These are phyloP conservation scores for Calcarius lapponicus DNA, from an alignment of 2,797 vertebrate genomes.

Conservation along the genomic window DNA sequence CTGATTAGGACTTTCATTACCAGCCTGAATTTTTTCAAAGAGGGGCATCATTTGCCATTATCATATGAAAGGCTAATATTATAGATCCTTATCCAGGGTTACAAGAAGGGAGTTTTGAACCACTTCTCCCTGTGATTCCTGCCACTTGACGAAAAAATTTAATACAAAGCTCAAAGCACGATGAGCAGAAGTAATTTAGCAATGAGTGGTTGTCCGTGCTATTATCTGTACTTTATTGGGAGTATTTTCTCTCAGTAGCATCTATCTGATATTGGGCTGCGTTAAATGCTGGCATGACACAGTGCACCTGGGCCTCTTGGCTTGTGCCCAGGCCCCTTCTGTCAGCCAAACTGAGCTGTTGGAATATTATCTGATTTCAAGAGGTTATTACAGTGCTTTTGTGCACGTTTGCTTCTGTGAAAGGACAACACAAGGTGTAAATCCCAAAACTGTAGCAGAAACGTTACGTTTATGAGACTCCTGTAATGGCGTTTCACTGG, in stretches of 20 bases:
- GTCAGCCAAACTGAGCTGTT: slow-evolving; percentile 73
- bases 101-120: slow-evolving; percentile 73
- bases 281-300: slow-evolving; percentile 76
- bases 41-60: slow-evolving; percentile 79
- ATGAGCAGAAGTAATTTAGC: slow-evolving; percentile 88
- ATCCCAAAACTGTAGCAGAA: slow-evolving; percentile 60
- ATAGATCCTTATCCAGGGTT: slow-evolving; percentile 81
- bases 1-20: slow-evolving; percentile 83
- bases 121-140: slow-evolving; percentile 89
- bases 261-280: slow-evolving; percentile 75
- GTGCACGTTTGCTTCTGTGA: slow-evolving; percentile 56
- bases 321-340: slow-evolving; percentile 73
- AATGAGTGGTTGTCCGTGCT: slow-evolving; percentile 80
- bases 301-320: slow-evolving; percentile 78
- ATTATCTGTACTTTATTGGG: slow-evolving; percentile 75
- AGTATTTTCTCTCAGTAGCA: slow-evolving; percentile 72
- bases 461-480: slow-evolving; percentile 47
- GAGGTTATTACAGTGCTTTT: slow-evolving; percentile 73
- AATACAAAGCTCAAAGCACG: slow-evolving; percentile 88
- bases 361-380: slow-evolving; percentile 78
- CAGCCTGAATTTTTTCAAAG: slow-evolving; percentile 79
- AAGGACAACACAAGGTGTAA: slow-evolving; percentile 68
- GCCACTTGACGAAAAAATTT: slow-evolving; percentile 91
- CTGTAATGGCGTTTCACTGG: slow-evolving; percentile 44
- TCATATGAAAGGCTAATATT: slow-evolving; percentile 83